Conservation (phyloP, 2,888 invertebrate genomes). For the Hydraecia micacea region DNA sequence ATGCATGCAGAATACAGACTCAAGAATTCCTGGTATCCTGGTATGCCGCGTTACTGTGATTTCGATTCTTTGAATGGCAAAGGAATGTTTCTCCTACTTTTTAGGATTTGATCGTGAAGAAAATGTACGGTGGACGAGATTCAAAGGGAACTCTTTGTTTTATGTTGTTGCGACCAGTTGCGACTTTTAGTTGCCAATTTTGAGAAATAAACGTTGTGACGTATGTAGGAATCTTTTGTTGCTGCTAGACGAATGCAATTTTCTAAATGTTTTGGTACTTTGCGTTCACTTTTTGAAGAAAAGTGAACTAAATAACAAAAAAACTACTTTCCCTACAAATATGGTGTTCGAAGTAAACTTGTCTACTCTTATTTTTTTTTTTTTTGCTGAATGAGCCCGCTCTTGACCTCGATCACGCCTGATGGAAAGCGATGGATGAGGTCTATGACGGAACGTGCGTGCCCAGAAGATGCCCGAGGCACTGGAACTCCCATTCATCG, state of each 20-base stretch:
- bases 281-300: neutral
- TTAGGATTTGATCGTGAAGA: slow-evolving; percentile 49
- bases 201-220: neutral
- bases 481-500: too few species aligned
- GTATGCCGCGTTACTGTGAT: slow-evolving; percentile 52
- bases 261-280: neutral
- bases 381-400: too few species aligned
- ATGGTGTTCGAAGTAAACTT: neutral
- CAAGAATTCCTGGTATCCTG: slow-evolving; percentile 46
- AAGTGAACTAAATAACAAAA: neutral
- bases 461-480: too few species aligned
- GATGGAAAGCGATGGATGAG: too few species aligned
- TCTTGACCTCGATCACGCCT: too few species aligned
- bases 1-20: slow-evolving; percentile 59
- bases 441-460: too few species aligned
- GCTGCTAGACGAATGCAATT: neutral
- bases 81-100: slow-evolving; percentile 52
- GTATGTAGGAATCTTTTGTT: neutral
- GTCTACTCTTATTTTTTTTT: too few species aligned
- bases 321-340: neutral
- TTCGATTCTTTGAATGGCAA: slow-evolving; percentile 54
- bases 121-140: slow-evolving; percentile 43
- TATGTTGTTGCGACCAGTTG: slow-evolving; percentile 15
- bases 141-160: slow-evolving; percentile 46
- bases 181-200: slow-evolving; percentile 26